Percentiles rank a stretch among this genome's conserved stretches.
Evolutionary conservation across 2,113 vertebrate species (phyloP).

Genomic region (Rhinoptilus africanus): DNA sequence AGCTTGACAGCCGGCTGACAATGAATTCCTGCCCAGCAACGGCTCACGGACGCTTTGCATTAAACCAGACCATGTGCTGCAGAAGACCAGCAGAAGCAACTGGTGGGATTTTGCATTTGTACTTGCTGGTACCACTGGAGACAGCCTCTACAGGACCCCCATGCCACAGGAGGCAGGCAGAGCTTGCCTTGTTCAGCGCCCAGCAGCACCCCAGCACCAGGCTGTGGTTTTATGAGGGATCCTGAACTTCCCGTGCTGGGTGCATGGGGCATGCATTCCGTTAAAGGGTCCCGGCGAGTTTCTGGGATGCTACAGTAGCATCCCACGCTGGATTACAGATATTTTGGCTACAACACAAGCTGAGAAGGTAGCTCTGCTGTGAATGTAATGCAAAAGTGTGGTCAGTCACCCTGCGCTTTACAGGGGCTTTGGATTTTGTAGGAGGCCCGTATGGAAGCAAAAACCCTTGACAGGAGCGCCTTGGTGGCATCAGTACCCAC

Average conservation of each 20-base stretch:
- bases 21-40: not conserved
- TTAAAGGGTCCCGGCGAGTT: not conserved
- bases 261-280: not conserved
- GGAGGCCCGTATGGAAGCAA: rapidly evolving
- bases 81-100: not conserved
- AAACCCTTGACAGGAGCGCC: not conserved
- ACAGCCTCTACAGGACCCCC: not conserved
- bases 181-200: rapidly evolving
- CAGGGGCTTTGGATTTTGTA: rapidly evolving
- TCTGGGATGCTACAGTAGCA: not conserved
- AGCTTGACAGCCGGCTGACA: not conserved
- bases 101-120: not conserved
- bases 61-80: not conserved
- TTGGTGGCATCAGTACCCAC: not conserved
- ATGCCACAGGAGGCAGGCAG: rapidly evolving
- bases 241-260: rapidly evolving
- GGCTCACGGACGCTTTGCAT: not conserved
- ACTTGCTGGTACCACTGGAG: not conserved
- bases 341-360: rapidly evolving
- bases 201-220: not conserved
- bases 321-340: rapidly evolving
- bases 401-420: not conserved
- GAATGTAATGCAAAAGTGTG: not conserved
- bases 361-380: not conserved
- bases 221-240: not conserved